Base-by-base conservation (phyloP, 1,140 invertebrate genomes). In the Drosophila bipectinata region DNA sequence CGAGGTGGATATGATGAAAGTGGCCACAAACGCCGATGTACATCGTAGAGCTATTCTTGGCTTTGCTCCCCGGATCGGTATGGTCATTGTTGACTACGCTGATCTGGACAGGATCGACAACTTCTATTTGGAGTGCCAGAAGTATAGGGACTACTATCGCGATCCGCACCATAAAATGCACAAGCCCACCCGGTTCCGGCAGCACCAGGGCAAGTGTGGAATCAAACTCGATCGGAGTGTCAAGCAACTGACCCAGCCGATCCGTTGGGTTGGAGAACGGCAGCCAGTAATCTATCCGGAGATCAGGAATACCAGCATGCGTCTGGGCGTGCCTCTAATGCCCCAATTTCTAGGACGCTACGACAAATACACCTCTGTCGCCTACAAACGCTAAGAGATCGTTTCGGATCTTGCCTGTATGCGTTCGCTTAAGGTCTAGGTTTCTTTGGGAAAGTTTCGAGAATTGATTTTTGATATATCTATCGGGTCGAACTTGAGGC, bases 111-210 rank as follows among this genome's bases (percentile, higher is more conserved):
- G 69, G 4, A 91, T 91, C 53, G 90, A 91, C 53, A 41, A 44
- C n/a, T 91, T 91, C 24, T 91, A 91, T 18, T 34, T 91, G 49
- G 57, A 85, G 2, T 78, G 54, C n/a, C 90, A 91, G 39, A 74
- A 79, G 44, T 79, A 76, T 48, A 77, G 90, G 1, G 90, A 91
- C 32, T 91, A 72, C 24, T 91, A 91, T 61, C 77, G 90, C 3
- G 90, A 91, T 58, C 90, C 90, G 3, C 73, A 91, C 49, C 51
- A 85, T 15, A 77, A 58, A 18, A 10, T 91, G 1, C 71, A 69
- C 45, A 78, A 79, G 26, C 90, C 90, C 0, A 0, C 4, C 0
- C 32, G n/a, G 9, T 91, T 91, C 41, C 52, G 12, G 0, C 21
- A 34, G 1, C 71, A 72, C 18, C 55, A 68, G 15, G 77, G 85